Conservation (phyloP, 2,113 vertebrate species). For the Hymenochirus boettgeri region DNA sequence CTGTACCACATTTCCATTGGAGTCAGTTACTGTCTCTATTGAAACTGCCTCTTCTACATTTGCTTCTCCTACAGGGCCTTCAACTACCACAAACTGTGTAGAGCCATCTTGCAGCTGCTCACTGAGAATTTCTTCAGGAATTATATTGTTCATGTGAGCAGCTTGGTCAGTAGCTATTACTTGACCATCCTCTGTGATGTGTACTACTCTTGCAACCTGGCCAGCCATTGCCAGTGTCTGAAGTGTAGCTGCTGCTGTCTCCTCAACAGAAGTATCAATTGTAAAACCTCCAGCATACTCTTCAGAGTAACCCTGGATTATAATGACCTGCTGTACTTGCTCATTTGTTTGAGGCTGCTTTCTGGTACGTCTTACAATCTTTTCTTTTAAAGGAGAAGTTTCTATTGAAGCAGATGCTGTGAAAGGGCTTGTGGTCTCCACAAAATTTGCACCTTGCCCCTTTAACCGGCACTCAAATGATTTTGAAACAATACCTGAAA, state of each 20-base stretch:
- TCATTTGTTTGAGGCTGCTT: slow-evolving; percentile 53
- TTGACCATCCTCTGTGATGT: slow-evolving; percentile 90
- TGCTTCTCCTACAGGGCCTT: slow-evolving; percentile 55
- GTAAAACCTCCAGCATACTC: slow-evolving; percentile 68
- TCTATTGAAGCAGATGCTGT: slow-evolving; percentile 59
- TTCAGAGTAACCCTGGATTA: slow-evolving; percentile 79
- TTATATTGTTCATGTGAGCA: slow-evolving; percentile 54
- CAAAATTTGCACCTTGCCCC: slow-evolving; percentile 90
- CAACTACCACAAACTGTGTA: slow-evolving; percentile 85
- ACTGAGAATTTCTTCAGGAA: slow-evolving; percentile 55
- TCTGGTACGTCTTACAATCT: slow-evolving; percentile 41
- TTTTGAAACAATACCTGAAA: slow-evolving; percentile 92
- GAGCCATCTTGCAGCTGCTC: slow-evolving; percentile 61
- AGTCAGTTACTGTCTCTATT: slow-evolving; percentile 50
- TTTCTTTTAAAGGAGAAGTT: slow-evolving; percentile 55
- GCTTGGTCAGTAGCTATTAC: slow-evolving; percentile 75
- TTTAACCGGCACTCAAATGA: slow-evolving; percentile 95
- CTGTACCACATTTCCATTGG: slow-evolving; percentile 51
- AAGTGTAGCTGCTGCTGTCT: slow-evolving; percentile 88
- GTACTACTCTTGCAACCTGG: slow-evolving; percentile 86
- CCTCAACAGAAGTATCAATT: slow-evolving; percentile 82
- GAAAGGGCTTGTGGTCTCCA: slow-evolving; percentile 73
- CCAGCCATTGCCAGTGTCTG: slow-evolving; percentile 92
- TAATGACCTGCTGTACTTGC: slow-evolving; percentile 88
- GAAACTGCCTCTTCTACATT: slow-evolving; percentile 48